Evolutionary conservation across 2,113 vertebrate genomes (phyloP), one percentile per base, ranked within the genome.

Genomic region (Clarias batrachus): DNA sequence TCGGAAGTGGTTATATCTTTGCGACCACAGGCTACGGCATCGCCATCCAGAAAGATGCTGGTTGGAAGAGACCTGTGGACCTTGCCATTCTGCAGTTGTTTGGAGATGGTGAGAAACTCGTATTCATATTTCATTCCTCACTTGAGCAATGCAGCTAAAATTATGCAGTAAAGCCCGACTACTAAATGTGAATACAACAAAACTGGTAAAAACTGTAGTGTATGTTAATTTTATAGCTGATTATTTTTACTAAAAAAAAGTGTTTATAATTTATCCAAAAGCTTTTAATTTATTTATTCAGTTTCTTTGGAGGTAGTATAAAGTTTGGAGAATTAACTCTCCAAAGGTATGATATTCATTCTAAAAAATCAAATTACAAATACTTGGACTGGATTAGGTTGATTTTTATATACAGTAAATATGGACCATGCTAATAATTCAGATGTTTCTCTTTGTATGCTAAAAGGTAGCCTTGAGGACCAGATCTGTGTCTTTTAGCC

Each of bases 1-100:
- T 99, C 77, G 98, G 98, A 65, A 99, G 97, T 7, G 98, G 98
- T 65, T 99, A 99, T 91, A 98, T 99, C 83, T 99, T 99, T 85
- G 98, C 98, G 77, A 97, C 98, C 88, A 99, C 98, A 0, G 98
- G 98, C 52, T 99, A 99, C 56, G 98, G 98, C 87, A 99, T 99
- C 85, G 98, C 98, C 89, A 99, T 99, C 92, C 98, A 99, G 87
- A 99, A 99, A 91, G 97, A 98, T 91, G 97, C 98, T 0, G 97
- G 97, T 85, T 99, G 98, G 98, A 99, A 99, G 87, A 96, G 98
- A 48, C 96, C 97, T 37, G 97, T 99, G 88, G 98, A 99, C 91
- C 97, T 99, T 80, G 98, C 97, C 9, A 99, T 99, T 91, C 95
- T 99, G 68, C 97, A 98, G 93, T 95, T 99, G 82, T 99, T 99